Percentiles rank a stretch among this genome's conserved stretches.
Conservation (phyloP, 2,113 vertebrate genomes). For the Enhydra lutris region DNA sequence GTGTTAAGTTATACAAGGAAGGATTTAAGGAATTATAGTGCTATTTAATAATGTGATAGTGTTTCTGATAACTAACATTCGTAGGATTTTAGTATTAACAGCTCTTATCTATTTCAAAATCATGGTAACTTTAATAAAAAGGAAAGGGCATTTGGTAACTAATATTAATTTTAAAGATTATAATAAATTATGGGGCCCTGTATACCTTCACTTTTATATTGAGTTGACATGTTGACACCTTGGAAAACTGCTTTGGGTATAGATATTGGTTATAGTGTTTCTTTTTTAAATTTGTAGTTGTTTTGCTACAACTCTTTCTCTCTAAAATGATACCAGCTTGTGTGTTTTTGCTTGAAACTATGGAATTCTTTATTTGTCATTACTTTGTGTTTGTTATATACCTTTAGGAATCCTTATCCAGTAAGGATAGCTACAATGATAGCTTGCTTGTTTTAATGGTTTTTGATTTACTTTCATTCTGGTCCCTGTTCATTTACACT, state of each 20-base stretch:
- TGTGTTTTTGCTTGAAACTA: background rate
- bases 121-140: background rate
- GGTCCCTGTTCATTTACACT: background rate
- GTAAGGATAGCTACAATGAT: background rate
- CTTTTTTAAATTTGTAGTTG: background rate
- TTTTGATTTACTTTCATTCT: slow-evolving; percentile 33
- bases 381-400: background rate
- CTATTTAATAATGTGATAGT: background rate
- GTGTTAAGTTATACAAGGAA: background rate
- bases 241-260: background rate
- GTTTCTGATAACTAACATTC: background rate
- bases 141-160: background rate
- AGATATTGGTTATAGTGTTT: background rate
- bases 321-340: background rate
- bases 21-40: background rate
- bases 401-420: background rate
- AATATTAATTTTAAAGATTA: background rate
- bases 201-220: background rate
- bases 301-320: background rate
- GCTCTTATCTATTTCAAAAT: background rate
- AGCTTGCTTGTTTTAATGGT: background rate
- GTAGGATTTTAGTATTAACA: background rate
- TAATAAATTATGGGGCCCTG: background rate
- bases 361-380: background rate
- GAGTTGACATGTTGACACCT: background rate